phyloP scores from a whole-genome alignment of 2,113 vertebrate genomes.

The Tretioscincus oriximinensis region DNA sequence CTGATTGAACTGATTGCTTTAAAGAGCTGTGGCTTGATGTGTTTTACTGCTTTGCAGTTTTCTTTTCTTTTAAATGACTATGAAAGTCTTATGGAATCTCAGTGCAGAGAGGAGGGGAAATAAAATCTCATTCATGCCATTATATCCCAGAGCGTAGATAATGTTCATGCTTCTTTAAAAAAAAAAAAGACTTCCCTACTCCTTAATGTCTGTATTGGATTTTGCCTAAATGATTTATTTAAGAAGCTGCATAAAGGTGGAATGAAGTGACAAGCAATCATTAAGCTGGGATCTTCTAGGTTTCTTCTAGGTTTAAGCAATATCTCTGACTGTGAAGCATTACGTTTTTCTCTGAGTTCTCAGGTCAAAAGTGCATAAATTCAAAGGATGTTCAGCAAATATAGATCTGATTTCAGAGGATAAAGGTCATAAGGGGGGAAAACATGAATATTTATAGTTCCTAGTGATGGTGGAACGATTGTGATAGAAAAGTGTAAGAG shows the following conservation, averaged over 20 bases:
- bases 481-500: constrained; percentile 26
- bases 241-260: background rate
- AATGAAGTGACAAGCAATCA: background rate
- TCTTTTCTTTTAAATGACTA: constrained; percentile 7
- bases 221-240: constrained; percentile 26
- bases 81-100: constrained; percentile 9
- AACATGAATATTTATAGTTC: constrained; percentile 9
- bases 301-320: background rate
- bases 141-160: constrained; percentile 28
- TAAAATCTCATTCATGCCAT: background rate
- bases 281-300: constrained; percentile 17
- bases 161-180: constrained; percentile 11
- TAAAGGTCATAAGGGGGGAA: background rate
- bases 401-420: background rate
- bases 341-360: constrained; percentile 2
- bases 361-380: constrained; percentile 15
- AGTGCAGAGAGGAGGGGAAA: constrained; percentile 10
- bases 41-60: constrained; percentile 39
- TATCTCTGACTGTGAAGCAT: constrained; percentile 12
- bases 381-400: constrained; percentile 31
- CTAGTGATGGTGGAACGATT: constrained; percentile 11
- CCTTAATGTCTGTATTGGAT: constrained; percentile 3
- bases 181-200: constrained; percentile 1
- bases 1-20: constrained; percentile 51
- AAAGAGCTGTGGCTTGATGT: constrained; percentile 28